Base-by-base conservation (phyloP, 2,888 invertebrate species). In the Hipparchia sbordonii region DNA sequence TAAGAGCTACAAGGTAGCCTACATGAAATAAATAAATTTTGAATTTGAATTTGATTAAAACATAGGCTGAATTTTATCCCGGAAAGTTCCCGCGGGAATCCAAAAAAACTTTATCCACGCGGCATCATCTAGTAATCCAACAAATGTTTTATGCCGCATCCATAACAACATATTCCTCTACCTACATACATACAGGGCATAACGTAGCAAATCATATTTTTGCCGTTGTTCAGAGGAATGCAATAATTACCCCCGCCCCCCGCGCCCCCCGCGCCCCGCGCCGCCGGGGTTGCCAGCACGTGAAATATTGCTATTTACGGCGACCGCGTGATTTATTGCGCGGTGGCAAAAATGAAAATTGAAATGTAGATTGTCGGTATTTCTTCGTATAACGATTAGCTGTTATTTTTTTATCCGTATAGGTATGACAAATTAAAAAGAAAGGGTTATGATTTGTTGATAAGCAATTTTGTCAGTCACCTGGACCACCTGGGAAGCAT, bases 141-240 rank as follows among this genome's bases (percentile, higher is more conserved):
- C 1, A 23, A 23, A 23, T 23, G 23, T 23, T 23, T 23, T 23
- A 39, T 45, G 13, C 57, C 67, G 6, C 7, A 57, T 67, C 57
- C 56, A 67, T 46, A 39, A 39, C 3, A 33, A 2, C 6, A 6
- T 56, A 45, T 10, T 54, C 9, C n/a, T 7, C 33, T 72, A 60
- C 68, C 51, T 57, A 61, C 56, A 12, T 71, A 57, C 10, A 23
- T 4, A 39, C 39, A 39, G 39, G 39, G 3, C 2, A 52, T 70
- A 71, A 71, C 75, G 72, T 74, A 79, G 81, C 85, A 85, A 85
- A 86, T 87, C 82, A 85, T 85, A 85, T 81, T 82, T 83, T 78
- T 75, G 76, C 79, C 77, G 79, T 81, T 82, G 82, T 81, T 80
- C 79, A 75, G 77, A 59, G 87, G 87, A 86, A 88, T 88, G 87